Evolutionary conservation across 2,888 invertebrate species (phyloP), one percentile per base, ranked within the genome.

Genomic region (Meta bourneti): DNA sequence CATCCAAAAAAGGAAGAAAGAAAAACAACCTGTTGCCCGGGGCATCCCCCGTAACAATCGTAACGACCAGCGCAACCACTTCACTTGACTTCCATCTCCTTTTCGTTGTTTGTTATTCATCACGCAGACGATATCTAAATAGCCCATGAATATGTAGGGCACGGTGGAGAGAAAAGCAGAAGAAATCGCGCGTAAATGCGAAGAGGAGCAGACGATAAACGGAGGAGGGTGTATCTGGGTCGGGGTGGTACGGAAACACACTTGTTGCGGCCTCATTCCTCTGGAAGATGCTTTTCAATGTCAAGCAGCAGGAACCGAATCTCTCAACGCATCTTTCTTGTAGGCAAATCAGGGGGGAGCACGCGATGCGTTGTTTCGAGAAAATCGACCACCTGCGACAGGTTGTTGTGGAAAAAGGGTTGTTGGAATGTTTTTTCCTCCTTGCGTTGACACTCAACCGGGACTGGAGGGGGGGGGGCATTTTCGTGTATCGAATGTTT

Each of bases 191-290:
- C 51, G 52, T 9, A 75, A 9, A n/a, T 9, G 48, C 34, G 49
- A 78, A 78, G 19, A 70, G n/a, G 71, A 71, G 34, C 34, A 34
- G 34, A 82, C 71, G 72, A 48, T 49, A 82, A 71, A 34, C 34
- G 71, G 72, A 49, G 85, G 85, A 34, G 84, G 61, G 75, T 75
- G 75, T 79, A 54, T 72, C 70, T 80, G 69, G 88, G 88, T 74
- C 88, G 81, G 54, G 51, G 52, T 84, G 89, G 71, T 89, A 89
- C 89, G 89, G 89, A 89, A 89, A 89, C 90, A 84, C 78, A 90
- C 79, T 85, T 90, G 84, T 61, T 13, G 70, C 71, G 89, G 20
- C 90, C 90, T 79, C 84, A 85, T 90, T 85, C 85, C 79, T 34
- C 34, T 69, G n/a, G 61, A 19, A 61, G 52, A 78, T 77, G 77